Conservation (phyloP, 2,797 vertebrate species). For the Staurois parvus region DNA sequence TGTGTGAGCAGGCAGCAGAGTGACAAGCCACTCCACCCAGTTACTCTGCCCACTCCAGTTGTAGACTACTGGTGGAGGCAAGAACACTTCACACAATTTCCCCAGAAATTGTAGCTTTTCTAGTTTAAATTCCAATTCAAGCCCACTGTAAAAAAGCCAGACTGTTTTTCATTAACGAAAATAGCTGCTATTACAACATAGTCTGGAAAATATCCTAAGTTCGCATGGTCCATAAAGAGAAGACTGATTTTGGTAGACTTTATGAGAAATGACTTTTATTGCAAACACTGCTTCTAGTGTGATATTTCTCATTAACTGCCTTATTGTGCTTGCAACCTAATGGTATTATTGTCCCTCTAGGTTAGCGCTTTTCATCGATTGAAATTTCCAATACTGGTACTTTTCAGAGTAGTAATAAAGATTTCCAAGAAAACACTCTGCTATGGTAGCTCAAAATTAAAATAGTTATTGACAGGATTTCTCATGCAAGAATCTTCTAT, state of each 20-base stretch:
- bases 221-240: neutral
- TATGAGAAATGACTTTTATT: neutral
- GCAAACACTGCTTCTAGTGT: constrained; percentile 13
- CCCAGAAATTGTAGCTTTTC: too few relatives aligned
- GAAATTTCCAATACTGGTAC: constrained; percentile 34
- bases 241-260: constrained; percentile 3
- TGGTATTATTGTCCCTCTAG: constrained; percentile 40
- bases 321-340: constrained; percentile 35
- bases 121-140: neutral
- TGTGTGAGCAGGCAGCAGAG: too few relatives aligned
- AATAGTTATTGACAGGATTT: constrained; percentile 29
- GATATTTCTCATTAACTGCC: constrained; percentile 31
- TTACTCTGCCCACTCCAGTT: too few relatives aligned
- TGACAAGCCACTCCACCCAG: too few relatives aligned
- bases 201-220: neutral
- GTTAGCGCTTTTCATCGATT: constrained; percentile 40
- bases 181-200: neutral
- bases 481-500: neutral
- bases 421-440: constrained; percentile 41
- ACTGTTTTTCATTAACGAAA: neutral
- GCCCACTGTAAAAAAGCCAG: neutral
- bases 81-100: too few relatives aligned
- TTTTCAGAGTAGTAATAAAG: constrained; percentile 48
- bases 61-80: too few relatives aligned
- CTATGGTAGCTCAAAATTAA: constrained; percentile 17